A percentile compares a stretch with the other conserved stretches of the same genome.
Conservation (phyloP, 2,888 invertebrate species). For the Scaptomyza reducta region DNA sequence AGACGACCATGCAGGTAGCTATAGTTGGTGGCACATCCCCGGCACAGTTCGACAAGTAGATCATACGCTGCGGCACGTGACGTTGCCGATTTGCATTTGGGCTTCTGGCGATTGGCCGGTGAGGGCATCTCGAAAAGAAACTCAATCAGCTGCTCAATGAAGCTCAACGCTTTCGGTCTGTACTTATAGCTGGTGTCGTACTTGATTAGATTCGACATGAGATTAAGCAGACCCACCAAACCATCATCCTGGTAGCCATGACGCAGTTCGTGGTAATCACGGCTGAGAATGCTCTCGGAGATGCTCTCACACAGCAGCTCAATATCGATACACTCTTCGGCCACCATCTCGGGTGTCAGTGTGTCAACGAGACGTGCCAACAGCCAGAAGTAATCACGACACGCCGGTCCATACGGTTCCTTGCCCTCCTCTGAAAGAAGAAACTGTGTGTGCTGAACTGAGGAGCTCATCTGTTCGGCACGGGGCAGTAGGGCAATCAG, state of each 20-base stretch:
- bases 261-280: slow-evolving; percentile 93
- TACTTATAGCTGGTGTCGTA: slow-evolving; percentile 95
- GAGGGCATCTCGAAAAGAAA: slow-evolving; percentile 96
- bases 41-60: slow-evolving; percentile 93
- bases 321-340: slow-evolving; percentile 86
- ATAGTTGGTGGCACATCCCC: slow-evolving; percentile 94
- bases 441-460: slow-evolving; percentile 82
- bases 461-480: slow-evolving; percentile 92
- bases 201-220: slow-evolving; percentile 94
- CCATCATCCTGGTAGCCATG: slow-evolving; percentile 95
- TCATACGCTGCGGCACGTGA: slow-evolving; percentile 96
- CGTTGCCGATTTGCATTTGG: slow-evolving; percentile 96
- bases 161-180: slow-evolving; percentile 88
- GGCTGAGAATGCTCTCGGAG: slow-evolving; percentile 89
- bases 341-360: slow-evolving; percentile 90
- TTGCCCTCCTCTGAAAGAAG: slow-evolving; percentile 87
- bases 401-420: slow-evolving; percentile 97
- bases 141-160: slow-evolving; percentile 89
- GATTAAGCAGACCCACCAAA: slow-evolving; percentile 92
- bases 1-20: slow-evolving; percentile 92
- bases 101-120: slow-evolving; percentile 92
- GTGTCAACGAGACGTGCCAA: slow-evolving; percentile 95
- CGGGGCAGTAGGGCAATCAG: slow-evolving; percentile 92
- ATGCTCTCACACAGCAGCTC: slow-evolving; percentile 91
- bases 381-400: slow-evolving; percentile 97